Conservation (phyloP, 2,888 invertebrate genomes). For the Apamea epomidion region DNA sequence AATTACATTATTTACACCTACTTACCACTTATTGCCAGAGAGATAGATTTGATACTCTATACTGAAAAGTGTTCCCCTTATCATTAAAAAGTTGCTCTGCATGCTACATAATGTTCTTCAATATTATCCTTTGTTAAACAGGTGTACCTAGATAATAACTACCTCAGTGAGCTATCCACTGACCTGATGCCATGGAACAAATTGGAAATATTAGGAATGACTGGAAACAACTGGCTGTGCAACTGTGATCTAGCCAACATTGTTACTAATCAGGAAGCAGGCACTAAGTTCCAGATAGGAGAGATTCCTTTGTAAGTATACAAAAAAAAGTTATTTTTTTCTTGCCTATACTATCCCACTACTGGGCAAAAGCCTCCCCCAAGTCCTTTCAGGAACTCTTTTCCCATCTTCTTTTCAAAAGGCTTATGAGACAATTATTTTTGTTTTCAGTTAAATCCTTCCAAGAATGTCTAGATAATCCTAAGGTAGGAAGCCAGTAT, state of each 20-base stretch:
- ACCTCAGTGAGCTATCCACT: slow-evolving; percentile 88
- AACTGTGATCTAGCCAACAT: slow-evolving; percentile 90
- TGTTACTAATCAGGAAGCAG: slow-evolving; percentile 83
- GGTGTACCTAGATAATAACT: slow-evolving; percentile 92
- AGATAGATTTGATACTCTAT: background rate
- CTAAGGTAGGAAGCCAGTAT: slow-evolving; percentile 30
- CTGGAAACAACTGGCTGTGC: slow-evolving; percentile 92
- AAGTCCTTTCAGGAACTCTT: background rate
- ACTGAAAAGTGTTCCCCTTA: background rate
- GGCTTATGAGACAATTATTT: background rate
- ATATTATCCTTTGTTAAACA: slow-evolving; percentile 70
- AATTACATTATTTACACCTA: too few species aligned
- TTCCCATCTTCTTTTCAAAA: background rate
- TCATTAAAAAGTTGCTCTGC: slow-evolving; percentile 12
- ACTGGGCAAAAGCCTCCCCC: background rate
- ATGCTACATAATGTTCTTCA: slow-evolving; percentile 2
- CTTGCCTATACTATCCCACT: background rate
- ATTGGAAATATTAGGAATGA: slow-evolving; percentile 89
- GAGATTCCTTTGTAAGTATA: slow-evolving; percentile 85
- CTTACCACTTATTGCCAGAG: slow-evolving; percentile 3
- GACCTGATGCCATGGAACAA: slow-evolving; percentile 90
- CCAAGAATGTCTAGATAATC: slow-evolving; percentile 40
- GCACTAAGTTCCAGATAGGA: slow-evolving; percentile 80
- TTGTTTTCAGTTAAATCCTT: slow-evolving; percentile 12
- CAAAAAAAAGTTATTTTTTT: background rate